Conservation (phyloP, 2,113 vertebrate species). For the Cryptotis parvus region DNA sequence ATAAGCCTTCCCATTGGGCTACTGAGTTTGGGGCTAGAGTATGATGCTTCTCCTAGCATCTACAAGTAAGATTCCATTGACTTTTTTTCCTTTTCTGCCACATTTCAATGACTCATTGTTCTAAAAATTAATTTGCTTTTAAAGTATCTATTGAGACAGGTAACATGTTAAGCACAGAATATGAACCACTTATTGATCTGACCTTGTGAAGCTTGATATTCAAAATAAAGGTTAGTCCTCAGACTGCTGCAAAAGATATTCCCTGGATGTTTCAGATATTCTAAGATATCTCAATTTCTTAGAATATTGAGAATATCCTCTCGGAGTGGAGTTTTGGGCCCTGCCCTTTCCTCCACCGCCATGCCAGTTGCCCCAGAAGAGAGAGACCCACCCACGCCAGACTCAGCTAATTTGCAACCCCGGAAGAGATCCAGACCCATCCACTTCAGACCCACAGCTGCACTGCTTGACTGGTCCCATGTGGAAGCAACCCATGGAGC, state of each 20-base stretch:
- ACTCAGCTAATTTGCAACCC: too few relatives aligned
- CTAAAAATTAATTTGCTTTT: too few relatives aligned
- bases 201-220: background rate
- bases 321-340: too few relatives aligned
- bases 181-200: background rate
- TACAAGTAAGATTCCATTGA: background rate
- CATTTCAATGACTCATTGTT: background rate
- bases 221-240: background rate
- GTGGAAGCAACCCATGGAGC: too few relatives aligned
- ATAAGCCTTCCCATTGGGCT: background rate
- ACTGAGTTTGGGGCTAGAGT: background rate
- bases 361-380: too few relatives aligned
- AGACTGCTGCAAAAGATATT: background rate
- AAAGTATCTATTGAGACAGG: too few relatives aligned
- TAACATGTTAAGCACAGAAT: background rate
- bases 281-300: background rate
- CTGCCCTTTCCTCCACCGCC: too few relatives aligned
- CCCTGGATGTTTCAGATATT: background rate
- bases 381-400: too few relatives aligned
- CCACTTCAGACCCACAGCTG: too few relatives aligned
- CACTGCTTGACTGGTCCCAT: too few relatives aligned
- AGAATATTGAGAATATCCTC: too few relatives aligned
- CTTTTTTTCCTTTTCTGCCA: background rate
- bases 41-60: background rate
- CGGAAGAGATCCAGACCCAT: too few relatives aligned